Evolutionary conservation across 2,888 invertebrate species (phyloP), one percentile per base, ranked within the genome.

Genomic region (Heliconius hortense): DNA sequence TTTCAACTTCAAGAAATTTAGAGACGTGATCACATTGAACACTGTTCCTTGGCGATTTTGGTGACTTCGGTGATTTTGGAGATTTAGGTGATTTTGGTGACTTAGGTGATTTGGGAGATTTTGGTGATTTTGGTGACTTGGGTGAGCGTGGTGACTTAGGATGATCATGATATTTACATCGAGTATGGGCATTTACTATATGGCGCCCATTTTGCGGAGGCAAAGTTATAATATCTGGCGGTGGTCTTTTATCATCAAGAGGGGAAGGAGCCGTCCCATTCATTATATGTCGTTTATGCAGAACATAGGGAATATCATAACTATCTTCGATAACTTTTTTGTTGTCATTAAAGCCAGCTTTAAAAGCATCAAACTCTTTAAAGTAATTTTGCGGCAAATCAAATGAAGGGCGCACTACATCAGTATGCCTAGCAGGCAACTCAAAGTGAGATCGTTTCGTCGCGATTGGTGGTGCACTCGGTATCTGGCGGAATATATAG

Each of bases 261-360:
- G 95, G 94, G 0, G 95, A 94, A 0, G 96, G 95, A 0, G 97
- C 96, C 0, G 97, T 97, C 0, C 97, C 97, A 85, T 97, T 97
- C 96, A 97, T 97, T 1, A 97, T 95, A 85, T 97, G 97, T 5
- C 97, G 95, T 85, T 97, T 97, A 85, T 97, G 97, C 71, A 97
- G 90, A 10, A 97, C 97, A 83, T 98, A 98, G 0, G 97, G 97
- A 85, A 98, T 97, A 81, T 97, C 97, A 80, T 94, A 94, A 53
- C 96, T 96, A 81, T 95, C 92, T 79, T 93, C 92, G 7, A 88
- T 80, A 5, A 86, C 82, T 81, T 94, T 95, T 82, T 93, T 92
- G 74, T 82, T 89, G 80, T 94, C 95, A 83, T 95, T 95, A 78
- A 93, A 91, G 21, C 92, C 92, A 4, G 94, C 93, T 89, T 94